Conservation (phyloP, 2,888 invertebrate species). For the Sceliomorpha sp. region DNA sequence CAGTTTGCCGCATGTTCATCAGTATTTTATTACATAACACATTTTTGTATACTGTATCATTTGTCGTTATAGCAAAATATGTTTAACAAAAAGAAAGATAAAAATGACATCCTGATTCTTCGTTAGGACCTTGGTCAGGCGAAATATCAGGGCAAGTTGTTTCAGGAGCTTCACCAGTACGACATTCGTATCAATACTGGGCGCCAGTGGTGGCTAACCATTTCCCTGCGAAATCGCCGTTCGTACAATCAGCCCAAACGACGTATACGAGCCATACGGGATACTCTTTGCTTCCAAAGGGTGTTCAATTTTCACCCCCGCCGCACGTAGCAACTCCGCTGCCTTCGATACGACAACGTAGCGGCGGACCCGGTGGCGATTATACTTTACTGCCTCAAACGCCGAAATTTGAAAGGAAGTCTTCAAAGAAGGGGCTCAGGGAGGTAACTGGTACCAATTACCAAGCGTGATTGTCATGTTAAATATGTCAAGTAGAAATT, state of each 20-base stretch:
- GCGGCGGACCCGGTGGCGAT: conserved; percentile 73
- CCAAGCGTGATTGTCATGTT: neutral
- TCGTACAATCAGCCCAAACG: conserved; percentile 75
- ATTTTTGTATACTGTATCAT: no score
- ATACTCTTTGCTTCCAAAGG: conserved; percentile 73
- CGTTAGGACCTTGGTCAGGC: conserved; percentile 41
- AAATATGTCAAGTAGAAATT: no score
- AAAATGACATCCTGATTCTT: conserved; percentile 26
- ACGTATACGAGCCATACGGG: conserved; percentile 64
- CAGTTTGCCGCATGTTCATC: no score
- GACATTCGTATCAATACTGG: conserved; percentile 84
- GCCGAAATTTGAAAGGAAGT: conserved; percentile 75
- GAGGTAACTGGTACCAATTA: conserved; percentile 65
- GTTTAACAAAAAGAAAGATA: no score
- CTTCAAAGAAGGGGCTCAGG: conserved; percentile 72
- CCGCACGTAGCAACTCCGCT: conserved; percentile 67
- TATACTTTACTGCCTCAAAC: conserved; percentile 76
- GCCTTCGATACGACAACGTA: conserved; percentile 71
- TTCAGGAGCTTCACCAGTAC: conserved; percentile 81
- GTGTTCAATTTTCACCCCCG: conserved; percentile 72
- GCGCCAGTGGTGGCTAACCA: conserved; percentile 87
- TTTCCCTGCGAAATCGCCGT: conserved; percentile 86
- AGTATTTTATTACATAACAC: no score
- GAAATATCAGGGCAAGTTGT: conserved; percentile 52
- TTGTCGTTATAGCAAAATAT: no score